Evolutionary conservation across 2,888 invertebrate species (phyloP).

Genomic region (Hypomecis atomaria): DNA sequence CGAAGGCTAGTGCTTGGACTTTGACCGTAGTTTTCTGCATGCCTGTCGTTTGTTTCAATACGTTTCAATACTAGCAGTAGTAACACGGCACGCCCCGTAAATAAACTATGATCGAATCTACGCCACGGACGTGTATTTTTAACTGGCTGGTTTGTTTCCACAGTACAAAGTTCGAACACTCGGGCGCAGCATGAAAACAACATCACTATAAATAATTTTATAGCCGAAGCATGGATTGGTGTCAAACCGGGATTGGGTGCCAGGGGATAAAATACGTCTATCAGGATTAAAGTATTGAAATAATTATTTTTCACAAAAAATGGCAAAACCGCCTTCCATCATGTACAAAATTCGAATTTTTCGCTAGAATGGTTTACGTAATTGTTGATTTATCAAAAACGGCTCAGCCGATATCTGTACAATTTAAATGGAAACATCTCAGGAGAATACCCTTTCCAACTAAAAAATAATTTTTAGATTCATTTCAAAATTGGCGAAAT

Average conservation of each 20-base stretch:
- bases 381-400: too few relatives aligned
- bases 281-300: not conserved
- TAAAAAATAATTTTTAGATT: too few relatives aligned
- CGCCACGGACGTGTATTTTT: conserved; percentile 22
- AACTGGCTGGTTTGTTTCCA: conserved; percentile 25
- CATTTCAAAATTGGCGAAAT: too few relatives aligned
- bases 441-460: too few relatives aligned
- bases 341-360: too few relatives aligned
- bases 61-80: not conserved
- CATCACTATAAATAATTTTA: conserved; percentile 29
- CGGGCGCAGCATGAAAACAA: conserved; percentile 27
- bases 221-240: conserved; percentile 19
- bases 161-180: conserved; percentile 30
- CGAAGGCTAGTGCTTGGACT: conserved; percentile 1
- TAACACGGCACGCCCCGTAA: conserved; percentile 1
- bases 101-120: not conserved
- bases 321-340: too few relatives aligned
- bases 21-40: conserved; percentile 1
- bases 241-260: conserved; percentile 21
- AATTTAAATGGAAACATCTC: too few relatives aligned
- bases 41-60: too few relatives aligned
- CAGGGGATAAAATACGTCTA: conserved; percentile 6
- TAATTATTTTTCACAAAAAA: too few relatives aligned
- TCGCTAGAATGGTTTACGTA: too few relatives aligned
- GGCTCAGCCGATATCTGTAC: too few relatives aligned